Evolutionary conservation across 2,113 vertebrate species (phyloP), one percentile per base, ranked within the genome.

Genomic region (Phrynocephalus versicolor): DNA sequence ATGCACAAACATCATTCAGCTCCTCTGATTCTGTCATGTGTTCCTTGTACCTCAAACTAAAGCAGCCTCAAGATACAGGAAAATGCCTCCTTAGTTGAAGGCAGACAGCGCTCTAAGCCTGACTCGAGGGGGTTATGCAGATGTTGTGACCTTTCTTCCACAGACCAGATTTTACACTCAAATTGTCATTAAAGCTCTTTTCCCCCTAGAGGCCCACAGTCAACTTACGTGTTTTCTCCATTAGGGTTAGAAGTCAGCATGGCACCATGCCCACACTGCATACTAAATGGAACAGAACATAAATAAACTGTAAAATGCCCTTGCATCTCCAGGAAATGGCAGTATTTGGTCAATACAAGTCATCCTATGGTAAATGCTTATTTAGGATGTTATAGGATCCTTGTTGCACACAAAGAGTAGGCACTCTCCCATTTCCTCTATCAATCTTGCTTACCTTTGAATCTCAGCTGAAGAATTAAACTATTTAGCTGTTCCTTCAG

Each of bases 131-230:
- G 96, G 95, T 97, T 98, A 97, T 98, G 98, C 95, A 98, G 97
- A 98, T 98, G 95, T 97, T 96, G 94, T 98, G 98, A 98, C 98
- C 97, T 99, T 98, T 98, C 97, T 97, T 96, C 96, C 96, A 96
- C 94, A 97, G 96, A 97, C 96, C 96, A 98, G 97, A 97, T 97
- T 98, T 98, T 97, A 97, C 97, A 98, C 97, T 97, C 97, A 98
- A 97, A 98, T 99, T 98, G 97, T 97, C 97, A 97, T 98, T 97
- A 98, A 96, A 97, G 95, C 95, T 90, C 85, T 74, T 83, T 92
- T 89, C 90, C 97, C 97, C 97, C 97, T 95, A 69, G 96, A 96
- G 95, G 93, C 92, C 92, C 79, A 87, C 92, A 94, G 95, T 95
- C 94, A 97, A 97, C 95, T 95, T 95, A 87, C 90, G 86, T 94